Evolutionary conservation across 1,140 invertebrate species (phyloP).

Genomic region (Drosophila quadrilineata): DNA sequence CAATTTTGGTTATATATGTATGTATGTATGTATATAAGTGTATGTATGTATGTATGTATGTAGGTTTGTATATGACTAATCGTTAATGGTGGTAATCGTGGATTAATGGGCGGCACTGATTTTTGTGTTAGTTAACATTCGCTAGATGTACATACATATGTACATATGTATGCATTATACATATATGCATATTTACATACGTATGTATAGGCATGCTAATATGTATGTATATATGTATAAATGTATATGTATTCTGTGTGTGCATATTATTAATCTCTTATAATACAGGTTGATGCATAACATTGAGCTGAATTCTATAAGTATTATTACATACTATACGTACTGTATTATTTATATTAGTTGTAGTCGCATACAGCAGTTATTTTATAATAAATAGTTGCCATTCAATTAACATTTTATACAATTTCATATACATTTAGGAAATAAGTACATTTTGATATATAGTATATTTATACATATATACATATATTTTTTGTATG

Average conservation of each 20-base stretch:
- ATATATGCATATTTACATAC: background rate
- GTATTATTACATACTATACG: no score
- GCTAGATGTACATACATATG: constrained; percentile 53
- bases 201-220: background rate
- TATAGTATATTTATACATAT: background rate
- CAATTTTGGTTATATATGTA: no score
- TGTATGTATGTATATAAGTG: constrained; percentile 10
- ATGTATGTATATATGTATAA: constrained; percentile 10
- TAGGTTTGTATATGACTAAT: constrained; percentile 55
- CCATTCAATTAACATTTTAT: no score
- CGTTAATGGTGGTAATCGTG: constrained; percentile 76
- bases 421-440: background rate
- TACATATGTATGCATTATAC: constrained; percentile 12
- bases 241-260: constrained; percentile 12
- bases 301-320: constrained; percentile 35
- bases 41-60: constrained; percentile 25
- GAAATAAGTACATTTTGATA: background rate
- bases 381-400: background rate
- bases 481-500: background rate
- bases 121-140: constrained; percentile 79
- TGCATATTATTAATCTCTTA: constrained; percentile 40
- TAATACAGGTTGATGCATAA: constrained; percentile 45
- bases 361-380: background rate
- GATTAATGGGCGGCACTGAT: constrained; percentile 79
- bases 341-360: background rate